Evolutionary conservation across 2,113 vertebrate species (phyloP).

Genomic region (Lagenorhynchus albirostris): DNA sequence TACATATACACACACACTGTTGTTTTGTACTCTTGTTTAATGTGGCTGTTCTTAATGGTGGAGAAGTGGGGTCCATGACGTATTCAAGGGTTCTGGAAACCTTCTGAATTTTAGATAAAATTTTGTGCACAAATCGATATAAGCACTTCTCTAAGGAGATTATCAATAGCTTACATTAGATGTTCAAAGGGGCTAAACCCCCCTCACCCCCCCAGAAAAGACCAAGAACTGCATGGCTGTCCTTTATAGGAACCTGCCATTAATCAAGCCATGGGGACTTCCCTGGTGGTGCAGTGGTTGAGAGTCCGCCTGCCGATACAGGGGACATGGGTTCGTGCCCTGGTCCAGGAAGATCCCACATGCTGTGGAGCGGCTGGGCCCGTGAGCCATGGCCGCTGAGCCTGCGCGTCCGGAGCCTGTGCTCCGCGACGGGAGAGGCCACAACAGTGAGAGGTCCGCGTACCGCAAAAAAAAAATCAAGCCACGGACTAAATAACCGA

Average conservation of each 20-base stretch:
- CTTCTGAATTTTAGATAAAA: not conserved
- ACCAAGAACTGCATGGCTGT: not conserved
- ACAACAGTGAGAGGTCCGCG: too few relatives aligned
- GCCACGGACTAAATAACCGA: not conserved
- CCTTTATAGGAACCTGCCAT: not conserved
- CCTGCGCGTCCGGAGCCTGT: too few relatives aligned
- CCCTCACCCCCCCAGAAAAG: not conserved
- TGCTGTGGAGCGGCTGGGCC: rapidly evolving
- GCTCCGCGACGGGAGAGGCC: too few relatives aligned
- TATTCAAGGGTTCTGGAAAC: not conserved
- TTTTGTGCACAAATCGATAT: not conserved
- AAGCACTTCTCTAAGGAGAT: not conserved
- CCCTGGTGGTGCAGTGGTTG: too few relatives aligned
- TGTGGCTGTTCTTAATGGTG: not conserved
- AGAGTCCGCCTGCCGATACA: too few relatives aligned
- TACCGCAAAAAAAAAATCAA: not conserved
- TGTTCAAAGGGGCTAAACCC: not conserved
- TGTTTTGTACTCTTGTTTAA: not conserved
- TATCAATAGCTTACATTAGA: not conserved
- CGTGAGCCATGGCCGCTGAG: too few relatives aligned
- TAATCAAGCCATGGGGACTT: not conserved
- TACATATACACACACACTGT: not conserved
- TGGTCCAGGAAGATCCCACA: too few relatives aligned
- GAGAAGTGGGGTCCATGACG: not conserved
- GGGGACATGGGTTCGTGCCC: too few relatives aligned